A percentile compares a stretch with the other conserved stretches of the same genome.
phyloP scores from a whole-genome alignment of 2,888 invertebrate genomes.

The Eupithecia exiguata region DNA sequence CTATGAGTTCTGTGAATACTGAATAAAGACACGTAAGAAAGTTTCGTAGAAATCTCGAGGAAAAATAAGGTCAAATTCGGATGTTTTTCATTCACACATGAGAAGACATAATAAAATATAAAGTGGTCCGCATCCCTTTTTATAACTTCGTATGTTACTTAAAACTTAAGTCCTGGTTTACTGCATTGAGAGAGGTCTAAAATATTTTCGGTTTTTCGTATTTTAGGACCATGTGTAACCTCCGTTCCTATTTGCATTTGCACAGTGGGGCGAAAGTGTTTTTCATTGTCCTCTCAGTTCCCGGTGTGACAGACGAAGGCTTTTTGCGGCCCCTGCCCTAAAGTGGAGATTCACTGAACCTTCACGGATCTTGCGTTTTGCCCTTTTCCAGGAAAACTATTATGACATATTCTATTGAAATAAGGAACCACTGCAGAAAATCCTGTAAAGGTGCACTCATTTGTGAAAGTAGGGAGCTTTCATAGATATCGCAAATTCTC shows the following conservation, averaged over 20 bases:
- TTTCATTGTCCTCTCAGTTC: constrained; percentile 71
- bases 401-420: constrained; percentile 34
- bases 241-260: constrained; percentile 70
- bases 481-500: neutral
- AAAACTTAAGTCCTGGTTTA: neutral
- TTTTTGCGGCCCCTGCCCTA: constrained; percentile 53
- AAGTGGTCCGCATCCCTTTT: neutral
- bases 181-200: neutral
- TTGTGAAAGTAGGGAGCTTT: constrained; percentile 13
- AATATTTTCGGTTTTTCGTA: neutral
- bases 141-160: neutral
- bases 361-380: constrained; percentile 40
- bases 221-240: constrained; percentile 25
- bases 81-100: neutral
- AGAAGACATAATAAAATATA: neutral
- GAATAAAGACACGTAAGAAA: constrained; percentile 5
- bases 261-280: constrained; percentile 71
- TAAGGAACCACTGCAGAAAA: constrained; percentile 20
- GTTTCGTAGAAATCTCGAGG: neutral
- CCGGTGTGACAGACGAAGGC: constrained; percentile 66
- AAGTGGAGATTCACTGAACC: constrained; percentile 41
- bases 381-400: constrained; percentile 48
- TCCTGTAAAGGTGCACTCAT: constrained; percentile 20
- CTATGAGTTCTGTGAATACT: constrained; percentile 17
- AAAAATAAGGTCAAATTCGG: neutral